Percentiles rank a stretch among this genome's conserved stretches.
phyloP scores from a whole-genome alignment of 2,113 vertebrate genomes.

The Mesembrinibis cayennensis region DNA sequence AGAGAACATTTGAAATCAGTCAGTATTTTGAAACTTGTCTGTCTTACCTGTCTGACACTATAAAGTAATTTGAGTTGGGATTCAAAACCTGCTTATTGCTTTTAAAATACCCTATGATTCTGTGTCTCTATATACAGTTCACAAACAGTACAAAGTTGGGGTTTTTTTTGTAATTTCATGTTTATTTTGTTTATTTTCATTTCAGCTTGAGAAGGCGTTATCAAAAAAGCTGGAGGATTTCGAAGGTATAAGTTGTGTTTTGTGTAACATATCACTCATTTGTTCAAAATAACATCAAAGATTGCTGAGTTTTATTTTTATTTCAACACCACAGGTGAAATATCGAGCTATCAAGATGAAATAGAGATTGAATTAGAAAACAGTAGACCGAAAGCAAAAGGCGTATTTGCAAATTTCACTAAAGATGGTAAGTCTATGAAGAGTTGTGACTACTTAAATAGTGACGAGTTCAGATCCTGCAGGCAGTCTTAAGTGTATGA shows the following conservation, averaged over 20 bases:
- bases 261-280: background rate
- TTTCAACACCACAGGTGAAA: conserved; percentile 82
- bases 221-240: conserved; percentile 89
- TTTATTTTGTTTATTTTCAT: conserved; percentile 43
- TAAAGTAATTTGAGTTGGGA: background rate
- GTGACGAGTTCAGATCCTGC: background rate
- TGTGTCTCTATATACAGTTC: background rate
- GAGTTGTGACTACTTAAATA: background rate
- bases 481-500: background rate
- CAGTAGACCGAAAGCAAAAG: conserved; percentile 85
- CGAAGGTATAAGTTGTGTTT: conserved; percentile 81
- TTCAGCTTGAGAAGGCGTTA: conserved; percentile 88
- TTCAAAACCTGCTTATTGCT: background rate
- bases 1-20: background rate
- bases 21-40: background rate
- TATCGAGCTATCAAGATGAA: conserved; percentile 89
- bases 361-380: conserved; percentile 92
- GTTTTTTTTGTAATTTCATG: background rate
- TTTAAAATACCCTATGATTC: background rate
- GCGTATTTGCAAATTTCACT: conserved; percentile 82
- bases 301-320: background rate
- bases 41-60: background rate
- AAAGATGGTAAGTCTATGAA: conserved; percentile 80
- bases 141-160: background rate
- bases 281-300: background rate